Evolutionary conservation across 1,140 invertebrate genomes (phyloP).

Genomic region (Branchinecta lindahli): DNA sequence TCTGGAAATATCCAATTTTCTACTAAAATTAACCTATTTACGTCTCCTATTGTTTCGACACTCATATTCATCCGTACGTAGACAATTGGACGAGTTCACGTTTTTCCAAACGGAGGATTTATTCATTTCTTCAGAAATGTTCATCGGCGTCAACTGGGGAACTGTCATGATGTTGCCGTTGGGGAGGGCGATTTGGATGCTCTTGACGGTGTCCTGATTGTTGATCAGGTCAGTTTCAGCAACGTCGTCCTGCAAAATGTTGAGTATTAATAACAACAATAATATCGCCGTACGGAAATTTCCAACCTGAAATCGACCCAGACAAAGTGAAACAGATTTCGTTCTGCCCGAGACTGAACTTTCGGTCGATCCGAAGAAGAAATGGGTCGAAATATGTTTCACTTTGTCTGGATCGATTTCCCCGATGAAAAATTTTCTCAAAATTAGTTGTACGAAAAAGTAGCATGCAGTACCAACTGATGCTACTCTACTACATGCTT

Average conservation of each 20-base stretch:
- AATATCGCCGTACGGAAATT: neutral
- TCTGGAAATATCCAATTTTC: too few species aligned
- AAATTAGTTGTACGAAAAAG: too few species aligned
- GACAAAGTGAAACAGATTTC: neutral
- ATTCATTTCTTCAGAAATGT: conserved; percentile 84
- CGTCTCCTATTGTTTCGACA: neutral
- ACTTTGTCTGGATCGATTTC: too few species aligned
- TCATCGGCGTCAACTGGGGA: conserved; percentile 38
- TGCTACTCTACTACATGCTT: too few species aligned
- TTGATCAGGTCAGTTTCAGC: neutral
- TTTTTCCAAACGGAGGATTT: conserved; percentile 88
- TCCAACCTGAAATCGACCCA: neutral
- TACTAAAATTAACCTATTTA: neutral
- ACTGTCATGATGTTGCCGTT: conserved; percentile 85
- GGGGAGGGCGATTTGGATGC: conserved; percentile 68
- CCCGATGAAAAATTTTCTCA: too few species aligned
- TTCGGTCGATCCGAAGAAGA: neutral
- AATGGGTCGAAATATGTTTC: too few species aligned
- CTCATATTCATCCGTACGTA: neutral
- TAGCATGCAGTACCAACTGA: too few species aligned
- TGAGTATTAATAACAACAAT: neutral
- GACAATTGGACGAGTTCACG: conserved; percentile 48
- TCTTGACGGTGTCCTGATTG: conserved; percentile 25
- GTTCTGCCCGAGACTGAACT: neutral
- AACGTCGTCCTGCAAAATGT: neutral